These are phyloP conservation scores for Circus cinereus DNA, from an alignment of 2,797 vertebrate species.

Conservation along the genomic window DNA sequence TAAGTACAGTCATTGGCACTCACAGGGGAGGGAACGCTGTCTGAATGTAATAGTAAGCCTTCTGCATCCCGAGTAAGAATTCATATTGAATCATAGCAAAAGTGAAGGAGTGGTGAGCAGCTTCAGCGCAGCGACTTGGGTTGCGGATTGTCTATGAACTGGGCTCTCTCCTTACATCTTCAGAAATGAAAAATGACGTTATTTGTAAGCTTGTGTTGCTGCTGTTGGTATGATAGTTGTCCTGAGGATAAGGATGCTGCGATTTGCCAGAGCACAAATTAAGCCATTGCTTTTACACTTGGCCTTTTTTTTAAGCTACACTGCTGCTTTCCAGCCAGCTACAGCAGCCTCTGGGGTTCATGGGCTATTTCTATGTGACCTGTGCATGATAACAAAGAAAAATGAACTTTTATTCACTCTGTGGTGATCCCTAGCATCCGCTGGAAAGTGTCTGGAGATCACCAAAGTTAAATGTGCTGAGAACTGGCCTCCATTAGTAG, in stretches of 20 bases:
- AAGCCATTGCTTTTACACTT: background rate
- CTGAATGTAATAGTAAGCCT: background rate
- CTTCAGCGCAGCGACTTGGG: background rate
- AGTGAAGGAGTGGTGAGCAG: background rate
- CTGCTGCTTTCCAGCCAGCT: background rate
- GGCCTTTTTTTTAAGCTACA: background rate
- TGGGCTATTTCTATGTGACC: background rate
- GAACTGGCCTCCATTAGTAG: background rate
- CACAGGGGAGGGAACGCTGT: background rate
- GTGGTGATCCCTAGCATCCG: background rate
- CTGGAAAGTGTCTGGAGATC: background rate
- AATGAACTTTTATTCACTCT: background rate
- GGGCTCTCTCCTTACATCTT: background rate
- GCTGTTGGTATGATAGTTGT: background rate
- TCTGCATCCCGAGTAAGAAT: background rate
- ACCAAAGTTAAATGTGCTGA: background rate
- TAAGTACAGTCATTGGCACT: background rate
- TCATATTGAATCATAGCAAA: background rate
- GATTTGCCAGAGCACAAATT: background rate
- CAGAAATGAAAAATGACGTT: background rate
- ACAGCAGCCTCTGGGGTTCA: background rate
- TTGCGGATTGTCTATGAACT: background rate
- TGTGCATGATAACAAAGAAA: background rate
- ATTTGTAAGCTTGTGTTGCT: background rate
- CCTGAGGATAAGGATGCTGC: constrained; percentile 7